phyloP scores from a whole-genome alignment of 1,140 invertebrate genomes.

The Lucilia cuprina region DNA sequence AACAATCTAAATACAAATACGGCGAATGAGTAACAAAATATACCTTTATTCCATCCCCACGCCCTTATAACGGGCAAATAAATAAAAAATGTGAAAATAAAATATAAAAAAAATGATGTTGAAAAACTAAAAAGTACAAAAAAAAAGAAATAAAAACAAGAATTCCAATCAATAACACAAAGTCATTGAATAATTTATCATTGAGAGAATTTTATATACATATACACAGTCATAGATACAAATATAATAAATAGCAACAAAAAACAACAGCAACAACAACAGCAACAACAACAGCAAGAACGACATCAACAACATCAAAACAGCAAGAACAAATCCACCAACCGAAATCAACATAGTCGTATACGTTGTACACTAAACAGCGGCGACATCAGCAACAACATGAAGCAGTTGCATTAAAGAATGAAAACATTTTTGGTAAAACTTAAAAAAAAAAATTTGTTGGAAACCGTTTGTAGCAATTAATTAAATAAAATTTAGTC shows the following conservation, averaged over 20 bases:
- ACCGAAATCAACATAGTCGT: background rate
- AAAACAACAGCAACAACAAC: background rate
- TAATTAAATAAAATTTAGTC: too few species aligned
- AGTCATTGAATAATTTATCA: slow-evolving; percentile 12
- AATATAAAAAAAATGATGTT: background rate
- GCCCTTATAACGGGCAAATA: background rate
- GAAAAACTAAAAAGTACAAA: background rate
- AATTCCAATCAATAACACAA: background rate
- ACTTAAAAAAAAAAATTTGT: too few species aligned
- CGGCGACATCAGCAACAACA: background rate
- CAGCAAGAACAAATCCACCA: background rate
- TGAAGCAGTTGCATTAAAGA: background rate
- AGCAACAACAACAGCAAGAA: background rate
- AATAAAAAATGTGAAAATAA: background rate
- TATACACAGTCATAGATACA: background rate
- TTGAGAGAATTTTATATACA: background rate
- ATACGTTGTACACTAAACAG: background rate
- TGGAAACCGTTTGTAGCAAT: too few species aligned
- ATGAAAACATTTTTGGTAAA: background rate
- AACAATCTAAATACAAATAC: background rate
- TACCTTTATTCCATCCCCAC: background rate
- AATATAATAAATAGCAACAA: background rate
- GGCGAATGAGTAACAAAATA: background rate
- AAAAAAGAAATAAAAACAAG: background rate
- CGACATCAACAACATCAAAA: background rate